A percentile compares a stretch with the other conserved stretches of the same genome.
phyloP scores from a whole-genome alignment of 2,113 vertebrate species.

The Ammodramus savannarum region DNA sequence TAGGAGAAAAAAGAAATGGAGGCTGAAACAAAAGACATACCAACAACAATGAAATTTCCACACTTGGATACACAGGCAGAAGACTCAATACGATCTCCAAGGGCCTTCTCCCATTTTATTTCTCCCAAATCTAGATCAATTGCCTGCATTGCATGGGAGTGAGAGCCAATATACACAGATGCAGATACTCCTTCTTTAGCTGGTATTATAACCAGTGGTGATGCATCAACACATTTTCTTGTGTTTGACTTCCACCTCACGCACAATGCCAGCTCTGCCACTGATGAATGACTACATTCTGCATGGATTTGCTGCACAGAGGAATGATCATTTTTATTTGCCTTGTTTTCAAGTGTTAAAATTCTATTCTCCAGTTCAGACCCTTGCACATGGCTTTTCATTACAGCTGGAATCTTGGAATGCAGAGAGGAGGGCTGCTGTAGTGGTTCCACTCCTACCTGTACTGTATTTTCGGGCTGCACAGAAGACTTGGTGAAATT shows the following conservation, averaged over 20 bases:
- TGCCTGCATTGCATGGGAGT: constrained; percentile 87
- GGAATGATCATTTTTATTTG: background rate
- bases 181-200: background rate
- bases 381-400: background rate
- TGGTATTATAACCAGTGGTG: constrained; percentile 79
- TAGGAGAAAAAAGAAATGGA: background rate
- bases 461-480: background rate
- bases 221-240: constrained; percentile 91
- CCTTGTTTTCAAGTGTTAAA: background rate
- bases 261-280: constrained; percentile 41
- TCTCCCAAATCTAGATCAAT: constrained; percentile 80
- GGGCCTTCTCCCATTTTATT: constrained; percentile 86
- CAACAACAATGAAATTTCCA: constrained; percentile 84
- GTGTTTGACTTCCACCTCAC: constrained; percentile 88
- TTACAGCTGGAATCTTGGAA: background rate
- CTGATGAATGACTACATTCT: background rate
- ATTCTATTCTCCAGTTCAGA: background rate
- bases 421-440: background rate
- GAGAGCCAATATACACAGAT: constrained; percentile 86
- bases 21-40: constrained; percentile 68
- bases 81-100: constrained; percentile 89
- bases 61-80: constrained; percentile 86
- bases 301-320: background rate
- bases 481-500: background rate
- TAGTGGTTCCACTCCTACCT: background rate